phyloP scores from a whole-genome alignment of 2,888 invertebrate species.

The Uropetala carovei region DNA sequence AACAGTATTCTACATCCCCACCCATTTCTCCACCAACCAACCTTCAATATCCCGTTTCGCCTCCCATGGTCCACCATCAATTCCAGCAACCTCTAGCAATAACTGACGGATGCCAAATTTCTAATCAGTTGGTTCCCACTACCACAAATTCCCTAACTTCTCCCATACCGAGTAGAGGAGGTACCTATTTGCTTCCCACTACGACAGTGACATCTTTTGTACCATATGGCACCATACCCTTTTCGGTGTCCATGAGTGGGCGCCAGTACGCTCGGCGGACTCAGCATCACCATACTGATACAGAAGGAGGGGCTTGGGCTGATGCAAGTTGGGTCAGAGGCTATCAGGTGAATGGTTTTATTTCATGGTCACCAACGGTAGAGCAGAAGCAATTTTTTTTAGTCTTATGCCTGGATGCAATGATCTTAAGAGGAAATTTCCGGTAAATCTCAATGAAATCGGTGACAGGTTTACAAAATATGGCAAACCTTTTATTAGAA shows the following conservation, averaged over 20 bases:
- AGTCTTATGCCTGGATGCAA: background rate
- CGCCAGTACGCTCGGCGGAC: conserved; percentile 34
- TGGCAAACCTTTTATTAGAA: no score
- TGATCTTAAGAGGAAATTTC: background rate
- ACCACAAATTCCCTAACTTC: conserved; percentile 38
- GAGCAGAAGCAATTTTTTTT: background rate
- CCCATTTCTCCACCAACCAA: conserved; percentile 25
- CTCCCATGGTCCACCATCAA: conserved; percentile 50
- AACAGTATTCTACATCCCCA: conserved; percentile 50
- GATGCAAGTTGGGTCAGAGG: conserved; percentile 62
- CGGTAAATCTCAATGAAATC: no score
- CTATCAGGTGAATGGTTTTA: conserved; percentile 55
- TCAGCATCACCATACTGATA: conserved; percentile 58
- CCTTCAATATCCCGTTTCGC: conserved; percentile 46
- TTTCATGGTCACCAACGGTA: background rate
- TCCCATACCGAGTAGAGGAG: conserved; percentile 48
- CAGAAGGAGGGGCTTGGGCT: conserved; percentile 58
- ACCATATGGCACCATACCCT: conserved; percentile 51
- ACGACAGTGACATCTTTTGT: conserved; percentile 38
- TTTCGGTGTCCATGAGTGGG: conserved; percentile 52
- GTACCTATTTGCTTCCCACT: conserved; percentile 50
- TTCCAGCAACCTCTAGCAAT: conserved; percentile 49
- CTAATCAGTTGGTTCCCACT: conserved; percentile 45
- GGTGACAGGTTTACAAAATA: no score
- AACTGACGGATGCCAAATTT: conserved; percentile 34